phyloP scores from a whole-genome alignment of 2,113 vertebrate species.

The Megaleporinus macrocephalus region DNA sequence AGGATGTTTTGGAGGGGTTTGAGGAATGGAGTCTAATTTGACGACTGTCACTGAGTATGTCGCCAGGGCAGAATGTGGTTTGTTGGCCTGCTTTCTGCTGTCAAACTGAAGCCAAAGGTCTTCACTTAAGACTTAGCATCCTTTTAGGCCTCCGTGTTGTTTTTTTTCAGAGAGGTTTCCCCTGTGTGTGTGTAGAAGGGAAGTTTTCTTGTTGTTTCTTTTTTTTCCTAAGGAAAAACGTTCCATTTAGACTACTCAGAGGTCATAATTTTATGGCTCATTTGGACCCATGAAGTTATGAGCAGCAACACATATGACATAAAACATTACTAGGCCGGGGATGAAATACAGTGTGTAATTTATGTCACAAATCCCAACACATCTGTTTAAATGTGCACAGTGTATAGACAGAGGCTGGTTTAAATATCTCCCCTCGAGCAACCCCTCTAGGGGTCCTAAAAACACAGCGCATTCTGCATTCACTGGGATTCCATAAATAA shows the following conservation, averaged over 20 bases:
- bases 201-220: neutral
- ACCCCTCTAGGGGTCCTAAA: slow-evolving; percentile 59
- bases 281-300: slow-evolving; percentile 64
- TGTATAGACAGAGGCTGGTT: slow-evolving; percentile 58
- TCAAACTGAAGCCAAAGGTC: neutral
- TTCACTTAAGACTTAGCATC: neutral
- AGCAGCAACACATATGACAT: slow-evolving; percentile 66
- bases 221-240: slow-evolving; percentile 49
- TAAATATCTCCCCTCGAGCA: slow-evolving; percentile 54
- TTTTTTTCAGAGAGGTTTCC: neutral
- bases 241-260: slow-evolving; percentile 57
- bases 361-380: slow-evolving; percentile 64
- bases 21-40: neutral
- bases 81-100: neutral
- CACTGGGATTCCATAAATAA: slow-evolving; percentile 67
- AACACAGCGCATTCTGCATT: slow-evolving; percentile 62
- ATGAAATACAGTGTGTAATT: slow-evolving; percentile 72
- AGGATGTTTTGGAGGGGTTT: neutral
- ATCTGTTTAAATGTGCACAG: slow-evolving; percentile 71
- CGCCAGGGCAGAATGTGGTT: slow-evolving; percentile 4
- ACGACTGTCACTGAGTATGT: slow-evolving; percentile 15
- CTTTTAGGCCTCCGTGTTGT: neutral
- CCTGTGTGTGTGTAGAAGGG: neutral
- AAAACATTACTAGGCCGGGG: slow-evolving; percentile 61
- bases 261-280: slow-evolving; percentile 65